These are phyloP conservation scores for Dermochelys coriacea DNA, from an alignment of 2,797 vertebrate species.

Conservation along the genomic window DNA sequence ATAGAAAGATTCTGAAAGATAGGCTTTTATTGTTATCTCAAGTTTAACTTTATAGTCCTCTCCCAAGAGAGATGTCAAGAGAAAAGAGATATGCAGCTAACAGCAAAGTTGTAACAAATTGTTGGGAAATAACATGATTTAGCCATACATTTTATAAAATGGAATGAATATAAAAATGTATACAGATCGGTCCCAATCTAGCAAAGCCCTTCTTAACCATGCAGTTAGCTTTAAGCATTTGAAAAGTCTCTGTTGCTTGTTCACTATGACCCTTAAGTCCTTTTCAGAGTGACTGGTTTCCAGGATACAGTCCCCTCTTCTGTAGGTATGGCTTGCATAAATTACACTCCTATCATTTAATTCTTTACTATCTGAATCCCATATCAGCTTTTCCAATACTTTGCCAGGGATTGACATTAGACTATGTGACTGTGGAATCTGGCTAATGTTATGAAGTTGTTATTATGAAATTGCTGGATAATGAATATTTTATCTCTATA, in stretches of 20 bases:
- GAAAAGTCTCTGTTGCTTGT: neutral
- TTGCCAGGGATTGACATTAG: neutral
- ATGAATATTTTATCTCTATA: no score
- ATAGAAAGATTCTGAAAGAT: conserved; percentile 58
- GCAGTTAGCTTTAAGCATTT: neutral
- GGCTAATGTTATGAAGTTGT: no score
- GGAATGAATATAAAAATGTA: conserved; percentile 5
- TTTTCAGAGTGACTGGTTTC: no score
- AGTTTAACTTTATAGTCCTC: conserved; percentile 28
- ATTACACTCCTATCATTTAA: conserved; percentile 16
- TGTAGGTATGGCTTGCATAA: neutral
- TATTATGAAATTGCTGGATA: no score
- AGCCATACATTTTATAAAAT: conserved; percentile 29
- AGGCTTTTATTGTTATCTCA: conserved; percentile 50
- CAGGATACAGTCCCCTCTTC: no score
- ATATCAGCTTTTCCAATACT: neutral
- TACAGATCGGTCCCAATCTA: neutral
- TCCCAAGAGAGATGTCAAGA: conserved; percentile 22
- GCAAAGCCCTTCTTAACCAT: neutral
- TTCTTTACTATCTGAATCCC: conserved; percentile 4
- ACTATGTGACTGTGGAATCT: neutral
- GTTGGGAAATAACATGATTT: conserved; percentile 20
- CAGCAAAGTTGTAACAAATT: conserved; percentile 35
- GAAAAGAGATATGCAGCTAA: conserved; percentile 32
- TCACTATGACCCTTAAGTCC: no score